phyloP scores from a whole-genome alignment of 2,888 invertebrate genomes.

The Brachyptera risi region DNA sequence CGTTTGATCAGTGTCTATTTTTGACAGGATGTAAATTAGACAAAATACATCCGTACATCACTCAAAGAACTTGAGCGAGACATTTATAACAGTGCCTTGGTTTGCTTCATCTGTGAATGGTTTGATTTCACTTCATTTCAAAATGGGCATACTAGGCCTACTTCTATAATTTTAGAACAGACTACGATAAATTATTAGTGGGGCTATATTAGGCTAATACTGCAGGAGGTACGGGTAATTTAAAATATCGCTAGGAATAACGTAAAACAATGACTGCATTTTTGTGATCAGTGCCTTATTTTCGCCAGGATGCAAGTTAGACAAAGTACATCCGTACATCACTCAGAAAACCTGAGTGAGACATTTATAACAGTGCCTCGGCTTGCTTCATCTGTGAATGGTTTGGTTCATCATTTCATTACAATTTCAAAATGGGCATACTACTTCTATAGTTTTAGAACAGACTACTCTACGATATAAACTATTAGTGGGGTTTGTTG shows the following conservation, averaged over 20 bases:
- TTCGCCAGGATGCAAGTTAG: slow-evolving; percentile 34
- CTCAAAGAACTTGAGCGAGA: slow-evolving; percentile 35
- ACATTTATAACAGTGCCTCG: not conserved
- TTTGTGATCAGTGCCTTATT: slow-evolving; percentile 32
- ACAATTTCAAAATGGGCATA: not conserved
- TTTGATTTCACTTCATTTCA: slow-evolving; percentile 51
- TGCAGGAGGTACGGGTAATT: not conserved
- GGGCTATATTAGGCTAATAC: too few relatives aligned
- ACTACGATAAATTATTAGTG: too few relatives aligned
- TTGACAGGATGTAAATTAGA: slow-evolving; percentile 49
- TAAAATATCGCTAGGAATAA: too few relatives aligned
- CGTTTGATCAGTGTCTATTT: slow-evolving; percentile 41
- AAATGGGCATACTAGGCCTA: too few relatives aligned
- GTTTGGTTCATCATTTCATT: slow-evolving; percentile 17
- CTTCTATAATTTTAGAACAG: too few relatives aligned
- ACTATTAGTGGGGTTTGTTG: too few relatives aligned
- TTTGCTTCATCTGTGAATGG: slow-evolving; percentile 53
- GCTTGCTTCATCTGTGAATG: slow-evolving; percentile 24
- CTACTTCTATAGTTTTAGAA: too few relatives aligned
- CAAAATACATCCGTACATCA: slow-evolving; percentile 19
- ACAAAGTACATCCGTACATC: slow-evolving; percentile 21
- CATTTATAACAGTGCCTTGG: not conserved
- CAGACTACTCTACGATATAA: not conserved
- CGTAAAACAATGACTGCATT: too few relatives aligned
- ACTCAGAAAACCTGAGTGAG: slow-evolving; percentile 35